phyloP scores from a whole-genome alignment of 2,113 vertebrate species.

The Monopterus albus region DNA sequence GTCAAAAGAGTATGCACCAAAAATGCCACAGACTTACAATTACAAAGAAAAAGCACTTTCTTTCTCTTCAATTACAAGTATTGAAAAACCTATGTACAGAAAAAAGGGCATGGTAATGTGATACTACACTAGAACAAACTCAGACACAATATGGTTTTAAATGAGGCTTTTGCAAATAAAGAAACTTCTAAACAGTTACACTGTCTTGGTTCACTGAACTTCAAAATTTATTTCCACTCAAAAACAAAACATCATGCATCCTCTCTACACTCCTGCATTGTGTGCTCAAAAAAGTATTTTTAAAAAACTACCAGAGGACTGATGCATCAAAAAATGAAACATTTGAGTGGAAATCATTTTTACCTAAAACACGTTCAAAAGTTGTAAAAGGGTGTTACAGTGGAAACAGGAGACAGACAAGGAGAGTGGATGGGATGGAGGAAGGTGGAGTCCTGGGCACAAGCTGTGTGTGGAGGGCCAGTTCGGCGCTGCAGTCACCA shows the following conservation, averaged over 20 bases:
- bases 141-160: slow-evolving; percentile 58
- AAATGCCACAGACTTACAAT: slow-evolving; percentile 81
- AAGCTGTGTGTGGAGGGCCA: background rate
- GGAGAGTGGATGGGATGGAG: background rate
- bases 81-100: slow-evolving; percentile 82
- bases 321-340: slow-evolving; percentile 20
- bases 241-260: slow-evolving; percentile 45
- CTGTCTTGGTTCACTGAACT: slow-evolving; percentile 37
- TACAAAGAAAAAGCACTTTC: slow-evolving; percentile 70
- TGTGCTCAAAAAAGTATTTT: slow-evolving; percentile 41
- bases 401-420: slow-evolving; percentile 4
- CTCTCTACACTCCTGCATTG: slow-evolving; percentile 24
- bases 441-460: slow-evolving; percentile 29
- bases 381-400: slow-evolving; percentile 49
- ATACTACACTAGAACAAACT: slow-evolving; percentile 69
- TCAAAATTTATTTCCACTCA: slow-evolving; percentile 62
- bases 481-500: slow-evolving; percentile 12
- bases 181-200: slow-evolving; percentile 49
- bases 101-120: slow-evolving; percentile 73
- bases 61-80: slow-evolving; percentile 76
- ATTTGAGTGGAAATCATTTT: slow-evolving; percentile 47
- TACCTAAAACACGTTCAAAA: slow-evolving; percentile 50
- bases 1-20: slow-evolving; percentile 80
- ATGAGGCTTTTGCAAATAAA: slow-evolving; percentile 50
- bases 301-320: slow-evolving; percentile 33